Conservation (phyloP, 1,140 invertebrate species). For the Epicauta chinensis region DNA sequence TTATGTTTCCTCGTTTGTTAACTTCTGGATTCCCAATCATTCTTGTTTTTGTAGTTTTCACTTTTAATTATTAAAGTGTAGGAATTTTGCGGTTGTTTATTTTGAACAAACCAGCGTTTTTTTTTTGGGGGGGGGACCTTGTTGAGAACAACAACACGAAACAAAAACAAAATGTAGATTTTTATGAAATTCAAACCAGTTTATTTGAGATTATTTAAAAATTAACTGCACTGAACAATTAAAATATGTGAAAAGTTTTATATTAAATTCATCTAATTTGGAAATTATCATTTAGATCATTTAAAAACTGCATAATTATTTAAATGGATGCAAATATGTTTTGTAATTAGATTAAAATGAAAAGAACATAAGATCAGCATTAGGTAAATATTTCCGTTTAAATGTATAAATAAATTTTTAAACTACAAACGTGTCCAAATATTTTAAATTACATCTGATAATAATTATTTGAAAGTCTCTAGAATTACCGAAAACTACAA, state of each 20-base stretch:
- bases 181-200: too few relatives aligned
- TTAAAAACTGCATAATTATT: constrained; percentile 17
- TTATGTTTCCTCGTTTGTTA: too few relatives aligned
- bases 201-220: neutral
- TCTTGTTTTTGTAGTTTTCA: too few relatives aligned
- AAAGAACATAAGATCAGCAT: constrained; percentile 17
- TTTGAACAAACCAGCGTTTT: too few relatives aligned
- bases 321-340: constrained; percentile 16
- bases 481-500: too few relatives aligned
- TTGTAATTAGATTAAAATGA: constrained; percentile 16
- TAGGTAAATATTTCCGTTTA: constrained; percentile 18
- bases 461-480: neutral
- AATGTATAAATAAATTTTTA: constrained; percentile 13
- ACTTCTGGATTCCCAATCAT: too few relatives aligned
- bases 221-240: constrained; percentile 8
- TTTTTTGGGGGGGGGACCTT: too few relatives aligned
- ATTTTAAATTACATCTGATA: constrained; percentile 10
- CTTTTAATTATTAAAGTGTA: too few relatives aligned
- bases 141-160: too few relatives aligned
- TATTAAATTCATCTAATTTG: constrained; percentile 11
- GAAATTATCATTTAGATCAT: constrained; percentile 15
- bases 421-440: too few relatives aligned
- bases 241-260: constrained; percentile 2
- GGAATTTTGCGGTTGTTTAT: too few relatives aligned
- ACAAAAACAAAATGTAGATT: too few relatives aligned